phyloP scores from a whole-genome alignment of 2,113 vertebrate species.

The Gobius niger region DNA sequence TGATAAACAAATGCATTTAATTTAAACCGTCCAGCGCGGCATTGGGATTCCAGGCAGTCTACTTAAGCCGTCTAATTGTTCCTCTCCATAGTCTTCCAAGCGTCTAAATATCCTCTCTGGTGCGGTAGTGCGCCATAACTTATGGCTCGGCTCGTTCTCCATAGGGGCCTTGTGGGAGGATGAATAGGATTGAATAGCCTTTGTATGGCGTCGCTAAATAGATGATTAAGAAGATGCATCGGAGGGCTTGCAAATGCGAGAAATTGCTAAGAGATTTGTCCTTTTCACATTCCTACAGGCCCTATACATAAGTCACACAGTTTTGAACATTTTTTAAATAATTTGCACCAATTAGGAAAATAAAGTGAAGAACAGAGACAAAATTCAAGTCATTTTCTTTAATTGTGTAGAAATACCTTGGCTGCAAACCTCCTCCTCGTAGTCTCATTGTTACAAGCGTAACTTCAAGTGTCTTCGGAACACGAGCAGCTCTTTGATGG shows the following conservation, averaged over 20 bases:
- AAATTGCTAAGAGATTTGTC: not conserved
- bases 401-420: too few species aligned
- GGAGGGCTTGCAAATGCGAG: conserved; percentile 13
- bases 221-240: conserved; percentile 40
- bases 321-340: too few species aligned
- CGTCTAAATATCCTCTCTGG: not conserved
- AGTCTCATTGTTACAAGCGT: too few species aligned
- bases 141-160: conserved; percentile 14
- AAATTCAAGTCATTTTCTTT: too few species aligned
- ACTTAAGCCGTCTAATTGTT: conserved; percentile 2
- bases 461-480: too few species aligned
- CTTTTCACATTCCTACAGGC: too few species aligned
- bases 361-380: too few species aligned
- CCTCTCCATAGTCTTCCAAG: not conserved
- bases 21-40: not conserved
- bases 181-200: not conserved
- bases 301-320: too few species aligned
- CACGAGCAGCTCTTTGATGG: too few species aligned
- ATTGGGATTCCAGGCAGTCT: not conserved
- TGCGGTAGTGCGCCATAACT: not conserved
- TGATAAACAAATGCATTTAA: conserved; percentile 8
- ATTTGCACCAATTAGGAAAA: too few species aligned
- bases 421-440: too few species aligned
- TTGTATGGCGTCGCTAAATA: conserved; percentile 23
- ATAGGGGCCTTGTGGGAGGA: conserved; percentile 12